Base-by-base conservation (phyloP, 2,888 invertebrate species). In the Stenodera caucasica region DNA sequence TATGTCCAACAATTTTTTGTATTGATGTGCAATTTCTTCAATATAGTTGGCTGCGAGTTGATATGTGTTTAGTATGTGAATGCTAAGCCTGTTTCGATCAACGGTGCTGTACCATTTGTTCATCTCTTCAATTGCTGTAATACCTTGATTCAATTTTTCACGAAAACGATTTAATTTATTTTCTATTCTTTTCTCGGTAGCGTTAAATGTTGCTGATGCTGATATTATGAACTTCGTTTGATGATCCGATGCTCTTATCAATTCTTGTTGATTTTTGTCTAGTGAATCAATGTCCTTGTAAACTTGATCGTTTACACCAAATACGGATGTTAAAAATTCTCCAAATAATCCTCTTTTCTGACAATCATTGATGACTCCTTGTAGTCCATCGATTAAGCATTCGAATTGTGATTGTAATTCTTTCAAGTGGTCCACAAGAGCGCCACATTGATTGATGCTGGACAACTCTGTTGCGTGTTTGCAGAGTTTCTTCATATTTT, bases 281-380 rank as follows among this genome's bases (percentile, higher is more conserved):
- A 60, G 30, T 1, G 9, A 33, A 0, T 52, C 49, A 8, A 60
- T 60, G 26, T 60, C 53, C 26, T 33, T 18, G 29, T 60, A 60
- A 1, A 60, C 53, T 53, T 60, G 49, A 29, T 60, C 53, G 32
- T 60, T 60, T 18, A 57, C 57, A 1, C 60, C 60, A 23, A 60
- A 60, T 1, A 57, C 23, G 1, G 49, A 52, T 1, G 60, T 60
- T 21, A 60, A 37, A 0, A 60, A 33, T 35, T 56, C 21, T 1
- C 55, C 55, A 1, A 59, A 29, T 7, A 55, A 6, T 12, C 55
- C 55, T 35, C 59, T 5, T 35, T 51, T 59, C 12, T 57, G 1
- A 1, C 60, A 14, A 11, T 21, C 23, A 9, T 32, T 15, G 1
- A 6, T 11, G 2, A 23, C 12, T 14, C 26, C 2, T 26, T 40